These are phyloP conservation scores for Barypeithes pellucidus DNA, from an alignment of 2,888 invertebrate species.

Conservation along the genomic window DNA sequence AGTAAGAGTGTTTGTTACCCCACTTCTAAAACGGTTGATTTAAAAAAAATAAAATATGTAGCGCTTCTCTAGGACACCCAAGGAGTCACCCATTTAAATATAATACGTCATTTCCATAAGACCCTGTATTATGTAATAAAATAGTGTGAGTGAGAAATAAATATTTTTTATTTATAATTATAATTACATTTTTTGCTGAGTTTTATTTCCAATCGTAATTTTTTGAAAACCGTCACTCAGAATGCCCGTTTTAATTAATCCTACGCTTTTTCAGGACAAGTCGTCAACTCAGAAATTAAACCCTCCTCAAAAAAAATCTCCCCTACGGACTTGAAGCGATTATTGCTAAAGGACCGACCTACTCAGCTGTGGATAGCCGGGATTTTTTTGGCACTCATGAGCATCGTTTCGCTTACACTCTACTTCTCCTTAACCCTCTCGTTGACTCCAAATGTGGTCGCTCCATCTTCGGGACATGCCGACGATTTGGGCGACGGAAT, in stretches of 20 bases:
- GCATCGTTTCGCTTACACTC: conserved; percentile 14
- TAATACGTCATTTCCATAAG: too few relatives aligned
- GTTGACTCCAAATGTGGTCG: not conserved
- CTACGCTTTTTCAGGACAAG: conserved; percentile 38
- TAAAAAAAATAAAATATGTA: too few relatives aligned
- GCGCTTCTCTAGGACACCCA: too few relatives aligned
- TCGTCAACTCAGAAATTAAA: conserved; percentile 6
- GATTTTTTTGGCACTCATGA: conserved; percentile 24
- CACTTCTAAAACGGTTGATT: too few relatives aligned
- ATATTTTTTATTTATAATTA: too few relatives aligned
- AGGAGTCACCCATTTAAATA: too few relatives aligned
- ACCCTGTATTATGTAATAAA: too few relatives aligned
- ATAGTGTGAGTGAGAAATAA: too few relatives aligned
- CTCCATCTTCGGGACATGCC: conserved; percentile 30
- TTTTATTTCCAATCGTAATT: not conserved
- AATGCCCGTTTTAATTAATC: not conserved
- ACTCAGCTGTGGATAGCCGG: conserved; percentile 33
- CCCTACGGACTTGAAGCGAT: conserved; percentile 16
- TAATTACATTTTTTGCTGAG: too few relatives aligned
- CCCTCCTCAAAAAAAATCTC: not conserved
- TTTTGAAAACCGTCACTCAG: not conserved
- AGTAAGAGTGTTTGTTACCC: too few relatives aligned
- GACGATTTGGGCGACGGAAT: conserved; percentile 51
- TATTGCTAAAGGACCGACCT: conserved; percentile 27
- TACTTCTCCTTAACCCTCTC: conserved; percentile 30